A percentile compares a stretch with the other conserved stretches of the same genome.
Conservation (phyloP, 1,140 invertebrate genomes). For the Planococcus citri region DNA sequence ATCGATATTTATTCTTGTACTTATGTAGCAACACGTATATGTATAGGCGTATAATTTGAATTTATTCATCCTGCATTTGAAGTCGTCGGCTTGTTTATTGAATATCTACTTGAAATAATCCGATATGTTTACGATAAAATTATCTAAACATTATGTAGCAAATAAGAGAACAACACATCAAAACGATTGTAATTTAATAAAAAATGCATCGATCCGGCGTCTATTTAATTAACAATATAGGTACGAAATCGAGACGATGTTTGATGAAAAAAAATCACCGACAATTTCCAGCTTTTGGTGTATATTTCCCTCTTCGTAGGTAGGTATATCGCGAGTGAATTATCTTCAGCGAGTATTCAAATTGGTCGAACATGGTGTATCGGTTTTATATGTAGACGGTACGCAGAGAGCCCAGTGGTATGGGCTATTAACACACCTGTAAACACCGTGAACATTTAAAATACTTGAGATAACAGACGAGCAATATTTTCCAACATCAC, state of each 20-base stretch:
- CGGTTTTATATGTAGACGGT: not conserved
- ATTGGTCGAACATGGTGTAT: not conserved
- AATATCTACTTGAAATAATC: not conserved
- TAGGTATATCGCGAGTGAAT: too few relatives aligned
- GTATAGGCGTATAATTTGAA: not conserved
- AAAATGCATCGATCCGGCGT: too few relatives aligned
- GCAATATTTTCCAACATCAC: not conserved
- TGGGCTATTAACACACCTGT: constrained; percentile 2
- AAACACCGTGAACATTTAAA: constrained; percentile 3
- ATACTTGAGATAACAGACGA: not conserved
- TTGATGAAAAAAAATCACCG: too few relatives aligned
- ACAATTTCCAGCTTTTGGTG: too few relatives aligned
- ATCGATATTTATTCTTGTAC: not conserved
- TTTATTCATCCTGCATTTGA: not conserved
- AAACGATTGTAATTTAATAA: too few relatives aligned
- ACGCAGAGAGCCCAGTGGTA: too few relatives aligned
- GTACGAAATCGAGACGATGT: too few relatives aligned
- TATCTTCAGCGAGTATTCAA: not conserved
- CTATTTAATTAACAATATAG: too few relatives aligned
- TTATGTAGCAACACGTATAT: not conserved
- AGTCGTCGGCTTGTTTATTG: not conserved
- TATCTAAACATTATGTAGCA: too few relatives aligned
- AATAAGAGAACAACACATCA: too few relatives aligned
- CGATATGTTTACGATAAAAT: not conserved
- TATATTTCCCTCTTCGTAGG: too few relatives aligned